phyloP scores from a whole-genome alignment of 2,113 vertebrate species.

The Notarius lentiginosus region DNA sequence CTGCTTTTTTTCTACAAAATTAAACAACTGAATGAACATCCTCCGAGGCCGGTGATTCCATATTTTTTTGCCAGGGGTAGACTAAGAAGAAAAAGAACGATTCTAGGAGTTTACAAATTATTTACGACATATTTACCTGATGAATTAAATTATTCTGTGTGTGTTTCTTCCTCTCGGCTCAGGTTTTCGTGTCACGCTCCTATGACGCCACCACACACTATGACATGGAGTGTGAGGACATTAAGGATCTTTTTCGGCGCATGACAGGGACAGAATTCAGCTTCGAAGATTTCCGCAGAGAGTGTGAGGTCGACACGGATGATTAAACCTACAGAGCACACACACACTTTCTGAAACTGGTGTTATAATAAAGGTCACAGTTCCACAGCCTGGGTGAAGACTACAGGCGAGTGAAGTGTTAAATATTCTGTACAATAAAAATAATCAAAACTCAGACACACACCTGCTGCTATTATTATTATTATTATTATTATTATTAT shows the following conservation, averaged over 20 bases:
- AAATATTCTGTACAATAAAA: not conserved
- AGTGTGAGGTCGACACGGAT: constrained; percentile 80
- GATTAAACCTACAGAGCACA: constrained; percentile 56
- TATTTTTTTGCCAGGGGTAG: no score
- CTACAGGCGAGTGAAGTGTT: not conserved
- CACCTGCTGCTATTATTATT: not conserved
- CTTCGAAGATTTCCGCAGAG: constrained; percentile 83
- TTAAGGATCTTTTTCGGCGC: constrained; percentile 88
- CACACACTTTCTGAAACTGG: not conserved
- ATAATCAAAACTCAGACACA: not conserved
- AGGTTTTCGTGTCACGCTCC: constrained; percentile 93
- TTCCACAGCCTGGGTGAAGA: not conserved
- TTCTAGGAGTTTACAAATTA: no score
- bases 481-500: not conserved
- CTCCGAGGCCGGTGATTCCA: no score
- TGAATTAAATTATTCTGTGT: not conserved
- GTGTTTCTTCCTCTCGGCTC: not conserved
- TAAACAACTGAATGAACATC: no score
- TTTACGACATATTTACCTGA: not conserved
- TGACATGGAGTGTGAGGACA: constrained; percentile 88
- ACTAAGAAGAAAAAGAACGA: not conserved
- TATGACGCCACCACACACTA: constrained; percentile 90
- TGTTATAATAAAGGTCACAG: not conserved
- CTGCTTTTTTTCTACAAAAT: no score
- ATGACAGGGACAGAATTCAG: constrained; percentile 88